Base-by-base conservation (phyloP, 2,113 vertebrate species). In the Panthera uncia region DNA sequence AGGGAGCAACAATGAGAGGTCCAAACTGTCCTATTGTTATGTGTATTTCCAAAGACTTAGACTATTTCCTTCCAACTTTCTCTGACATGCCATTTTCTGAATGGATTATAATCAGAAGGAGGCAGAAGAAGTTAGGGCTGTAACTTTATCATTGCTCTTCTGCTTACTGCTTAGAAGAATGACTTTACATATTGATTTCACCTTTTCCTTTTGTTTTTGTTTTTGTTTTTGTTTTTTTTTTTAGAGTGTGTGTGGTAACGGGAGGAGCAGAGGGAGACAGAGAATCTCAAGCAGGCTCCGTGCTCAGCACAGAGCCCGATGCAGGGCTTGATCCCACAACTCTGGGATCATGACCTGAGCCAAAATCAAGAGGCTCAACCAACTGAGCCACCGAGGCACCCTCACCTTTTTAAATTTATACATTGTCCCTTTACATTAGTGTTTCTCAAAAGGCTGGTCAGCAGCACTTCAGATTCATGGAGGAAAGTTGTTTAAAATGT, bases 121-220 rank as follows among this genome's bases (percentile, higher is more conserved):
- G 45, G 52, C 11, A 0, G 4, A 74, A 90, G 41, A 83, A 27
- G 31, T 82, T 86, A 85, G 5, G 45, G n/a, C 33, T 86, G 19
- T 96, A 13, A 66, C 29, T 31, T 79, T 88, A 36, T 78, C 57
- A 21, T 76, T 95, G 41, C n/a, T 86, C 45, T 79, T 80, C 33
- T 31, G 4, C 61, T 80, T 88, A 38, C 31, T 95, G 29, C 69
- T 93, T 96, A 78, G 61, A 80, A 94, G 79, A 97, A 93, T 80
- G 29, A 78, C 66, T 93, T 79, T 65, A 83, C 31, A 92, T 41
- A 8, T 74, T 90, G 36, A 66, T 85, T 94, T 92, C 65, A 66
- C 14, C 55, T 21, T 57, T 57, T 21, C 21, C 15, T 57, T 55
- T 55, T 55, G 7, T 57, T 57, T 21, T 7, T 57, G 0, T 41